Conservation (phyloP, 2,797 vertebrate genomes). For the Eurystomus glaucurus region DNA sequence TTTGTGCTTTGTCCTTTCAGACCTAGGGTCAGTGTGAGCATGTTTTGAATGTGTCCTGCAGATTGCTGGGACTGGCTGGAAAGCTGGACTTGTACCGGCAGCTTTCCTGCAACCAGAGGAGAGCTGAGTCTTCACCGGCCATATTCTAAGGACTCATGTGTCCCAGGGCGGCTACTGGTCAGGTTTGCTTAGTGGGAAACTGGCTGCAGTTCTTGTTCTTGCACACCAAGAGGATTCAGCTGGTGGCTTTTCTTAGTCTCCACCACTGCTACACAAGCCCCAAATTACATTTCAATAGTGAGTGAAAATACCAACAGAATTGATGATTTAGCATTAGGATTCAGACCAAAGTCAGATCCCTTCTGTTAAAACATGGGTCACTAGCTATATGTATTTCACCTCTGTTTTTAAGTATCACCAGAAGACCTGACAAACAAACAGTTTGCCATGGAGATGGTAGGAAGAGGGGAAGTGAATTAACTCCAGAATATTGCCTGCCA, state of each 20-base stretch:
- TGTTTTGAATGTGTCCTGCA: rapidly evolving
- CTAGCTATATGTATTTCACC: neutral
- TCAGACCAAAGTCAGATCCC: neutral
- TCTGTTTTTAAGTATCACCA: neutral
- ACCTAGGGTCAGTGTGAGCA: neutral
- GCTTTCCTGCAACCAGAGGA: neutral
- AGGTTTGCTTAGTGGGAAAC: neutral
- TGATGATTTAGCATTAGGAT: neutral
- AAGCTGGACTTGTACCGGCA: neutral
- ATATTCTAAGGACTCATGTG: neutral
- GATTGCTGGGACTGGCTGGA: neutral
- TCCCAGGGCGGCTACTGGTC: neutral
- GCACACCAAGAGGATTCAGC: neutral
- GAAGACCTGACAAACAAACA: neutral
- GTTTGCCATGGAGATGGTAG: neutral
- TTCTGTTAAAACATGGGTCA: neutral
- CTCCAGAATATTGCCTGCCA: neutral
- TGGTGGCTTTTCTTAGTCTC: neutral
- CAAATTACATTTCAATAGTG: neutral
- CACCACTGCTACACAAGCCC: neutral
- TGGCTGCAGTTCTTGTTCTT: neutral
- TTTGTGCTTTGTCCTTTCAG: neutral
- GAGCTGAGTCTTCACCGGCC: neutral
- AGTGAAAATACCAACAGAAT: neutral
- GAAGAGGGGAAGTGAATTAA: neutral